These are phyloP conservation scores for Tenualosa ilisha DNA, from an alignment of 2,797 vertebrate species.

Conservation along the genomic window DNA sequence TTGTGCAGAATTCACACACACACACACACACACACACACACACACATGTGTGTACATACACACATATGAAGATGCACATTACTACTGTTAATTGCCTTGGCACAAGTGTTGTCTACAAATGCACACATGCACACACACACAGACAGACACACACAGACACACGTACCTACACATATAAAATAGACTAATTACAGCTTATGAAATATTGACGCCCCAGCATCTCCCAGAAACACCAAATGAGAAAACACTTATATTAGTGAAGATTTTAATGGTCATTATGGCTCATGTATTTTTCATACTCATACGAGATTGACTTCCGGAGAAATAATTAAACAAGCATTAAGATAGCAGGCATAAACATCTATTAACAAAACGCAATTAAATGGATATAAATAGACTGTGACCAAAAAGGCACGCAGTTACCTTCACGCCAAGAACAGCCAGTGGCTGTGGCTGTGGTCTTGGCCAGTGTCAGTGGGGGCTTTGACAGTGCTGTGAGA, in stretches of 20 bases:
- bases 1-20: background rate
- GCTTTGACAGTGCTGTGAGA: background rate
- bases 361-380: slow-evolving; percentile 49
- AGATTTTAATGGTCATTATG: background rate
- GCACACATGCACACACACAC: background rate
- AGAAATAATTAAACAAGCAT: slow-evolving; percentile 50
- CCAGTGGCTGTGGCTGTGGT: background rate
- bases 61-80: background rate
- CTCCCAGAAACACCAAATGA: background rate
- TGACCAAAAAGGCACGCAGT: background rate
- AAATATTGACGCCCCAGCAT: background rate
- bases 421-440: slow-evolving; percentile 26
- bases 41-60: too few species aligned
- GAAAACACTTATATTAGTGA: background rate
- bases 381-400: slow-evolving; percentile 1
- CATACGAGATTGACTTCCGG: slow-evolving; percentile 34
- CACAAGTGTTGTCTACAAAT: background rate
- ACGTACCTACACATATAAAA: too few species aligned
- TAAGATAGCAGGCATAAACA: slow-evolving; percentile 50
- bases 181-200: background rate
- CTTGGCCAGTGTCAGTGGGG: background rate
- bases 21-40: background rate
- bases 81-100: background rate
- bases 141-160: too few species aligned
- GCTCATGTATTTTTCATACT: slow-evolving; percentile 27